Evolutionary conservation across 2,113 vertebrate genomes (phyloP).

Genomic region (Malurus melanocephalus): DNA sequence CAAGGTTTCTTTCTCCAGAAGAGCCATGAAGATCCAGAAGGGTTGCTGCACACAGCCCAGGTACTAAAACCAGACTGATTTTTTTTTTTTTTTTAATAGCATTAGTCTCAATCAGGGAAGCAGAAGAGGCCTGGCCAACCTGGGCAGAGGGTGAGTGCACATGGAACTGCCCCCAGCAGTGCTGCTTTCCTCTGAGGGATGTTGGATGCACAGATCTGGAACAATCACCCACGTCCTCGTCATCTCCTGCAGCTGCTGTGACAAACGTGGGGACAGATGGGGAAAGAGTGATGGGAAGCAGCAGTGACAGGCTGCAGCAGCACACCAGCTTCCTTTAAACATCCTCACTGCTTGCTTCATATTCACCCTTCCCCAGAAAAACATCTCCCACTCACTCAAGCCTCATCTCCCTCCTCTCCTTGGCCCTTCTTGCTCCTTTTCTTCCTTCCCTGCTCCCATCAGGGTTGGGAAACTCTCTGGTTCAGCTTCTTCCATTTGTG

Average conservation of each 20-base stretch:
- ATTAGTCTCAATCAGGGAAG: not conserved
- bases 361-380: not conserved
- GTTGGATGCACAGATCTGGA: not conserved
- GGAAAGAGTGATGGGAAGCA: not conserved
- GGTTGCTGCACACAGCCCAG: not conserved
- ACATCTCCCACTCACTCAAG: not conserved
- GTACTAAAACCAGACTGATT: not conserved
- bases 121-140: not conserved
- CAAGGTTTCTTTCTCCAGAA: not conserved
- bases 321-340: not conserved
- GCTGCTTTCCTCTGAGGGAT: not conserved
- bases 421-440: not conserved
- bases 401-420: not conserved
- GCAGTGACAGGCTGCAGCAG: not conserved
- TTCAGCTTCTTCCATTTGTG: slow-evolving; percentile 13
- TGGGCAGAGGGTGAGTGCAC: not conserved
- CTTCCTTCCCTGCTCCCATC: not conserved
- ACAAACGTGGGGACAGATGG: not conserved
- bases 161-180: not conserved
- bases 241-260: not conserved
- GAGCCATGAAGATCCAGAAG: not conserved
- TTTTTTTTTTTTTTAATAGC: not conserved
- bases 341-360: not conserved
- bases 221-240: not conserved
- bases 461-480: not conserved